Evolutionary conservation across 2,888 invertebrate species (phyloP).

Genomic region (Caenorhabditis sinica): DNA sequence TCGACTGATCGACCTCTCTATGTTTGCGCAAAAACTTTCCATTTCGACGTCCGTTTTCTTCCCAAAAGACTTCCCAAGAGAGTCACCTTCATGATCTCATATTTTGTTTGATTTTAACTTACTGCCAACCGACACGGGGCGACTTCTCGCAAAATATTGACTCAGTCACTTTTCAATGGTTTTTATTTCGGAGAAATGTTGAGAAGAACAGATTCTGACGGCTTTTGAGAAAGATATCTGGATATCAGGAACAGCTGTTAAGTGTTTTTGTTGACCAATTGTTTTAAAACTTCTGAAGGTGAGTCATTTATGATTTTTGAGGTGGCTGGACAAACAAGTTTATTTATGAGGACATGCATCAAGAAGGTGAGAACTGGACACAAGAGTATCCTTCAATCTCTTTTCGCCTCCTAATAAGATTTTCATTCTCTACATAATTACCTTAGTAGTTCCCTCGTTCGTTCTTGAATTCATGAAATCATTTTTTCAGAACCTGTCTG

Average conservation of each 20-base stretch:
- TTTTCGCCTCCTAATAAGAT: no score
- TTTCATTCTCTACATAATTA: not conserved
- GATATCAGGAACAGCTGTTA: slow-evolving; percentile 35
- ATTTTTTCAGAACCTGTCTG: slow-evolving; percentile 27
- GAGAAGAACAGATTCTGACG: slow-evolving; percentile 2
- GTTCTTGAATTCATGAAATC: slow-evolving; percentile 8
- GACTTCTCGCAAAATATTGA: slow-evolving; percentile 59
- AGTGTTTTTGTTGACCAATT: not conserved
- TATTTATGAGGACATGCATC: not conserved
- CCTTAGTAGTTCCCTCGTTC: not conserved
- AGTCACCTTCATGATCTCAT: slow-evolving; percentile 54
- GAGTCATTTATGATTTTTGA: slow-evolving; percentile 30
- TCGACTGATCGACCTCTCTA: slow-evolving; percentile 30
- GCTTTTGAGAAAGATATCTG: not conserved
- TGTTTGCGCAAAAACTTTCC: slow-evolving; percentile 63
- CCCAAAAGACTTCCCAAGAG: slow-evolving; percentile 1
- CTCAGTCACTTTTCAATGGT: slow-evolving; percentile 16
- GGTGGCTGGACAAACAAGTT: slow-evolving; percentile 24
- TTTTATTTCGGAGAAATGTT: not conserved
- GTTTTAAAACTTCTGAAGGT: slow-evolving; percentile 18
- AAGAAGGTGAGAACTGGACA: slow-evolving; percentile 48
- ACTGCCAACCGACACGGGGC: slow-evolving; percentile 46
- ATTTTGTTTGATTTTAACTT: slow-evolving; percentile 62
- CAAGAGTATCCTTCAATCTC: slow-evolving; percentile 1
- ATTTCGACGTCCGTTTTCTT: slow-evolving; percentile 51